Evolutionary conservation across 2,888 invertebrate species (phyloP).

Genomic region (Morpho achilles): DNA sequence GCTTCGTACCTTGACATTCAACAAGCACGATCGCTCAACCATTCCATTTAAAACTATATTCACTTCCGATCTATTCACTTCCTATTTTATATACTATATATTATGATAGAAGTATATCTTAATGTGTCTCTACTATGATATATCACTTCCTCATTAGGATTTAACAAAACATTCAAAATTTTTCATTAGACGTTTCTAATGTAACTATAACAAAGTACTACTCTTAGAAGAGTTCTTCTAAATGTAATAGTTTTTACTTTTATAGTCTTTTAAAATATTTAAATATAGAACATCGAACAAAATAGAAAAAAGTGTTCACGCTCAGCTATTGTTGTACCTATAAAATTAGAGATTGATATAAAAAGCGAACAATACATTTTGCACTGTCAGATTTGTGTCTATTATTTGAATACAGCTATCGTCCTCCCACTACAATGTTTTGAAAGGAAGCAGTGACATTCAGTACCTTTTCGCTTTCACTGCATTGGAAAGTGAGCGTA

Average conservation of each 20-base stretch:
- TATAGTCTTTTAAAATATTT: neutral
- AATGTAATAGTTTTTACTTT: too few species aligned
- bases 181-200: too few species aligned
- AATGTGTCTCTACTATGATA: conserved; percentile 6
- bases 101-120: conserved; percentile 14
- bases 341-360: conserved; percentile 14
- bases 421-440: conserved; percentile 72
- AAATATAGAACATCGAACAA: neutral
- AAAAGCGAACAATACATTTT: conserved; percentile 50
- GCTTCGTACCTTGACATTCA: conserved; percentile 69
- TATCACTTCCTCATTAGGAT: conserved; percentile 12
- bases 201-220: too few species aligned
- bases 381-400: conserved; percentile 45
- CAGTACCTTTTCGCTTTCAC: conserved; percentile 77
- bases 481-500: conserved; percentile 78
- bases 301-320: conserved; percentile 5
- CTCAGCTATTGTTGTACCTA: neutral
- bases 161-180: too few species aligned
- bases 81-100: conserved; percentile 46
- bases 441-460: conserved; percentile 77
- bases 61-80: conserved; percentile 70
- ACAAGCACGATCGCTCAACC: conserved; percentile 57
- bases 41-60: conserved; percentile 61
- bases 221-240: neutral
- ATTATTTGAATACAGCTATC: conserved; percentile 55